Base-by-base conservation (phyloP, 2,113 vertebrate genomes). In the Callospermophilus lateralis region DNA sequence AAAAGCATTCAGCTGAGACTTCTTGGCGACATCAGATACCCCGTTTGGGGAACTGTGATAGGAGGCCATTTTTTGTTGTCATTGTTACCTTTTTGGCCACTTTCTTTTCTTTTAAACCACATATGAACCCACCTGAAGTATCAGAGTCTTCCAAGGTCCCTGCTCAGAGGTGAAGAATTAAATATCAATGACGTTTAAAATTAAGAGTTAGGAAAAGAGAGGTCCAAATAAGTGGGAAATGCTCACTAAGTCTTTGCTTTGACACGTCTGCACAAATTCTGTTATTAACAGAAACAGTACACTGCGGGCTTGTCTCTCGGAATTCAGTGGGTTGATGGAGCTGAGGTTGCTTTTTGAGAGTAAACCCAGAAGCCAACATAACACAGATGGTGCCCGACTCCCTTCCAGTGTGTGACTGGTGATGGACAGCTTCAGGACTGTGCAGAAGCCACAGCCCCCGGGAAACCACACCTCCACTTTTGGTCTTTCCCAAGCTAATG, bases 1-100 rank as follows among this genome's bases (percentile, higher is more conserved):
- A 15, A 20, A 8, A 37, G 65, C 8, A 22, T n/a, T 89, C 20
- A 1, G 0, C 6, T 13, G 39, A 53, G 34, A 28, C 0, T 0
- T 0, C 28, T 51, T 45, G 8, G 6, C 4, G 3, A 22, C 20
- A 3, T 6, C 15, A 39, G 58, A 42, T 55, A 16, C 1, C 16
- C 76, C 2, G 1, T 3, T 16, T 73, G 12, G 15, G 20, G 0
- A 17, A 24, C 0, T 13, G 15, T 8, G 24, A 0, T 1, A 63
- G 7, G n/a, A 24, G 55, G n/a, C 4, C 34, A 20, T 55, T 39
- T 39, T 81, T 28, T 13, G 79, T 37, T 37, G n/a, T 55, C 22
- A 32, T 55, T 9, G 24, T 28, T 51, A 13, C 30, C 48, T 58
- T 51, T 39, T 34, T 3, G 30, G 12, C 13, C 37, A 0, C 11